Evolutionary conservation across 2,113 vertebrate species (phyloP).

Genomic region (Peromyscus leucopus): DNA sequence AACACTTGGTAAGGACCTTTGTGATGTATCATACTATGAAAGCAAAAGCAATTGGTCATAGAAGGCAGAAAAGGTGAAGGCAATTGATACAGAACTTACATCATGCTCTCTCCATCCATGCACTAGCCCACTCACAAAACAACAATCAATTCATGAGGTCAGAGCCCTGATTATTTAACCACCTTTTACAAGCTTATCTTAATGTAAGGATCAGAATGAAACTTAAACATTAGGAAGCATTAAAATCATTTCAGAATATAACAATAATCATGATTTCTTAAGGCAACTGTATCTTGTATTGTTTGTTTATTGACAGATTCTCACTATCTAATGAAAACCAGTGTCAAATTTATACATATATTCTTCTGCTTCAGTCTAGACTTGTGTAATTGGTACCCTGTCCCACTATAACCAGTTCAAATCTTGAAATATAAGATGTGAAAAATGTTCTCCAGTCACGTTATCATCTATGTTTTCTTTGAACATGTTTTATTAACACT

Average conservation of each 20-base stretch:
- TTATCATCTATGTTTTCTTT: neutral
- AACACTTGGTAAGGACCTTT: no score
- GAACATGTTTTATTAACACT: neutral
- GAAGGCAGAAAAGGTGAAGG: no score
- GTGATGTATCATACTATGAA: no score
- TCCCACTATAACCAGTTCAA: neutral
- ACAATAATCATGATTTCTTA: neutral
- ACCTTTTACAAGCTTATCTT: neutral
- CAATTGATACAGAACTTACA: fast-evolving
- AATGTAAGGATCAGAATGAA: neutral
- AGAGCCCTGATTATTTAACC: neutral
- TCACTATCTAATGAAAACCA: neutral
- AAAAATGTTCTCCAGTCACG: neutral
- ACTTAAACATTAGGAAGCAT: neutral
- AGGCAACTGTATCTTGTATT: neutral
- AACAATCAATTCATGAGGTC: neutral
- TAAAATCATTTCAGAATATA: neutral
- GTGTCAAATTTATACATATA: neutral
- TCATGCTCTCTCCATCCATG: neutral
- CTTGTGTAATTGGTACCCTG: neutral
- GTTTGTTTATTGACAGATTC: neutral
- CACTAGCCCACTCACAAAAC: neutral
- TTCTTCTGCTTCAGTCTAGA: neutral
- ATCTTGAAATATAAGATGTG: neutral
- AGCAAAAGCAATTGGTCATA: neutral